phyloP scores from a whole-genome alignment of 2,888 invertebrate species.

The Eueremaeus valkanovi region DNA sequence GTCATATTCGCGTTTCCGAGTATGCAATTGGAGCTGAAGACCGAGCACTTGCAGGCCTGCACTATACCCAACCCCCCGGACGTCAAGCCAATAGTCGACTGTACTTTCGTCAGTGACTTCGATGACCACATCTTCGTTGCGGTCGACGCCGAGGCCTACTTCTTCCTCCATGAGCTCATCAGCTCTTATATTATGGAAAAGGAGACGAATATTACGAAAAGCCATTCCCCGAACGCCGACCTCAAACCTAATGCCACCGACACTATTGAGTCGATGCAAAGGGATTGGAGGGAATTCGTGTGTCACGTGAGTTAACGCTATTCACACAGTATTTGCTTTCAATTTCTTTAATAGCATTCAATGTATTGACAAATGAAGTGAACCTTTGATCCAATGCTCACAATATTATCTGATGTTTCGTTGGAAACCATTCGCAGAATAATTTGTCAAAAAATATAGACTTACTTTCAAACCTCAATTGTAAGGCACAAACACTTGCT shows the following conservation, averaged over 20 bases:
- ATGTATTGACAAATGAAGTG: no score
- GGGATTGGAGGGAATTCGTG: slow-evolving; percentile 42
- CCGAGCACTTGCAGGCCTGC: slow-evolving; percentile 79
- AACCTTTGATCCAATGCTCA: no score
- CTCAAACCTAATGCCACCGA: background rate
- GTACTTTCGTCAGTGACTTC: slow-evolving; percentile 97
- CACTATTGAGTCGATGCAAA: slow-evolving; percentile 26
- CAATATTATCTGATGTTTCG: no score
- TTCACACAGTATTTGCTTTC: background rate
- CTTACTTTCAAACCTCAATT: no score
- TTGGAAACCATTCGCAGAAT: no score
- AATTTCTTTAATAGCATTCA: background rate
- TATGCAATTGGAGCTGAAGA: slow-evolving; percentile 84
- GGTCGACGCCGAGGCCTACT: slow-evolving; percentile 95
- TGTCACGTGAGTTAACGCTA: slow-evolving; percentile 44
- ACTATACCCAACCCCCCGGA: slow-evolving; percentile 62
- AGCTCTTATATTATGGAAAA: slow-evolving; percentile 86
- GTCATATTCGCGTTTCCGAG: slow-evolving; percentile 95
- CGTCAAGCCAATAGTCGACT: slow-evolving; percentile 79
- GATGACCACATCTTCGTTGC: slow-evolving; percentile 98
- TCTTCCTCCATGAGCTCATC: slow-evolving; percentile 94
- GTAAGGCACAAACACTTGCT: no score
- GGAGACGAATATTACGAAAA: background rate
- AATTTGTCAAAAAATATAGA: no score
- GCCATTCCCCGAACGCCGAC: slow-evolving; percentile 7